Conservation (phyloP, 2,888 invertebrate species). For the Masnerella sp. region DNA sequence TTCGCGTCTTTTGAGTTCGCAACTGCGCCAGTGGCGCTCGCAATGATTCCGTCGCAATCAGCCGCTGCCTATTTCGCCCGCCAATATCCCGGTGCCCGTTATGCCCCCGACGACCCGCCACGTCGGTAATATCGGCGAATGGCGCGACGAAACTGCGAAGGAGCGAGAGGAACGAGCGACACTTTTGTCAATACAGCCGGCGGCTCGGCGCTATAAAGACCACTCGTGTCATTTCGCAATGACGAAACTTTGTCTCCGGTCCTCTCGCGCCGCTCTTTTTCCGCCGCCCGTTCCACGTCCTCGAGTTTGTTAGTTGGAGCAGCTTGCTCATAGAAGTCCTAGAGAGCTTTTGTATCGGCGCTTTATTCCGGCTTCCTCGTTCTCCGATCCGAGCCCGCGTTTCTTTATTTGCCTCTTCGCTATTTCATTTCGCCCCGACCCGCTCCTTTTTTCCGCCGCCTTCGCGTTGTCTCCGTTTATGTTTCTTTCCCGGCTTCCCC, state of each 20-base stretch:
- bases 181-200: slow-evolving; percentile 80
- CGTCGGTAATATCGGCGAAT: slow-evolving; percentile 77
- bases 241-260: slow-evolving; percentile 80
- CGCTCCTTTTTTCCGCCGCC: slow-evolving; percentile 30
- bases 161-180: slow-evolving; percentile 72
- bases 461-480: slow-evolving; percentile 29
- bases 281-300: slow-evolving; percentile 44
- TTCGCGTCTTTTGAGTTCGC: slow-evolving; percentile 75
- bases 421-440: slow-evolving; percentile 53
- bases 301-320: slow-evolving; percentile 68
- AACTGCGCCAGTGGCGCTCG: slow-evolving; percentile 77
- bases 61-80: slow-evolving; percentile 66
- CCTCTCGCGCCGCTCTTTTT: slow-evolving; percentile 70
- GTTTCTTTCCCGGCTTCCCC: slow-evolving; percentile 25
- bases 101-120: slow-evolving; percentile 62
- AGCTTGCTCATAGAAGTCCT: slow-evolving; percentile 66
- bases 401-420: slow-evolving; percentile 59
- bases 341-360: slow-evolving; percentile 61
- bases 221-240: slow-evolving; percentile 81
- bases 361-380: slow-evolving; percentile 59
- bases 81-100: slow-evolving; percentile 63
- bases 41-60: slow-evolving; percentile 79
- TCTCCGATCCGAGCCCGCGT: slow-evolving; percentile 41
- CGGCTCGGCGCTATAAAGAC: slow-evolving; percentile 79
- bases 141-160: slow-evolving; percentile 72